phyloP scores from a whole-genome alignment of 2,888 invertebrate genomes.

The Spilarctia lutea region DNA sequence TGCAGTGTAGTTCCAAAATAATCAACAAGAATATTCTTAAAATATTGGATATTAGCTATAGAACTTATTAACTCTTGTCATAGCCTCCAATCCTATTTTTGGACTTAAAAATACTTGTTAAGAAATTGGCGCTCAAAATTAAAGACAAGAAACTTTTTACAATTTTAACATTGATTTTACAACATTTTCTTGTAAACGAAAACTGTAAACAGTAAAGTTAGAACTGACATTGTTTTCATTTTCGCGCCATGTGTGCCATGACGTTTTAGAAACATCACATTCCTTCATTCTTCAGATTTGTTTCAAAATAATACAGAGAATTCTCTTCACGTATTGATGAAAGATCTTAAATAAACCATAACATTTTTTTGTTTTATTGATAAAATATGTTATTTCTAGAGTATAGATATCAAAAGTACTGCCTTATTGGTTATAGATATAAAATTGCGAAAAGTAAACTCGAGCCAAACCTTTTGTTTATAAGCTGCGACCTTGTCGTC shows the following conservation, averaged over 20 bases:
- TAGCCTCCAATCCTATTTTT: not conserved
- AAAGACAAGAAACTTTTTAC: too few relatives aligned
- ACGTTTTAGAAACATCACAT: too few relatives aligned
- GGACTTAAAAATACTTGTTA: too few relatives aligned
- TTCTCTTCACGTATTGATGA: not conserved
- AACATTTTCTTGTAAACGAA: too few relatives aligned
- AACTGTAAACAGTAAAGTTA: too few relatives aligned
- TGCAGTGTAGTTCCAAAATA: not conserved
- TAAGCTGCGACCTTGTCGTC: not conserved
- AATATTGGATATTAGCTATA: not conserved
- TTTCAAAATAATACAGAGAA: not conserved
- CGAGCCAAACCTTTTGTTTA: not conserved
- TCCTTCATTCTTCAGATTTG: not conserved
- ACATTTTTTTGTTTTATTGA: not conserved
- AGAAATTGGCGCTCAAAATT: too few relatives aligned
- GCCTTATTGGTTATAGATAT: not conserved
- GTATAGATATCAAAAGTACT: not conserved
- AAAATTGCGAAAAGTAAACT: slow-evolving; percentile 10
- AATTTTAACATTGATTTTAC: too few relatives aligned
- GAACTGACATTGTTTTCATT: too few relatives aligned
- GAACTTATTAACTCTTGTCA: not conserved
- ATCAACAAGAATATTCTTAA: not conserved
- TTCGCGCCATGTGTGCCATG: too few relatives aligned
- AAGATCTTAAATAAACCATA: not conserved
- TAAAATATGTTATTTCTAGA: too few relatives aligned